Evolutionary conservation across 1,140 invertebrate genomes (phyloP).

Genomic region (Lasioglossum baleicum): DNA sequence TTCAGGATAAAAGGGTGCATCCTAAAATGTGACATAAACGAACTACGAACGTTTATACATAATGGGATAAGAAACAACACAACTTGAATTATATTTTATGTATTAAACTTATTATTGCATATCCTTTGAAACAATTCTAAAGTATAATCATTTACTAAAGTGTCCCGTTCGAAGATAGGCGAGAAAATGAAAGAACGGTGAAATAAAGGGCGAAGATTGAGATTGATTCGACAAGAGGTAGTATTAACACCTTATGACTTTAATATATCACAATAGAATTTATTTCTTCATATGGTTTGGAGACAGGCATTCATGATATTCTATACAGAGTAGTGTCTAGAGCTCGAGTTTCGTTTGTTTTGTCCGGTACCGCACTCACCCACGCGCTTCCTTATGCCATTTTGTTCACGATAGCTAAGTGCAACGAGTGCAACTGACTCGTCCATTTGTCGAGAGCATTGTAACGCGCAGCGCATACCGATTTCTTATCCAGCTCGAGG

Average conservation of each 20-base stretch:
- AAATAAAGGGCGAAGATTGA: background rate
- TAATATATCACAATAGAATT: constrained; percentile 66
- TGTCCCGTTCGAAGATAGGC: too few relatives aligned
- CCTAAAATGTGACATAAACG: too few relatives aligned
- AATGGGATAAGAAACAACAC: too few relatives aligned
- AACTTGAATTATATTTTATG: too few relatives aligned
- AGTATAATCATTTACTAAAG: too few relatives aligned
- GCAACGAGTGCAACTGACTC: constrained; percentile 92
- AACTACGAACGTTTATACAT: too few relatives aligned
- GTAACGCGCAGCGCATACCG: constrained; percentile 91
- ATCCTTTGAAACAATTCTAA: too few relatives aligned
- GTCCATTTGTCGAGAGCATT: constrained; percentile 98
- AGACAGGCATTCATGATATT: constrained; percentile 58
- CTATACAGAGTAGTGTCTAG: constrained; percentile 57
- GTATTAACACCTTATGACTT: constrained; percentile 55
- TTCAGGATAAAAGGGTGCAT: too few relatives aligned
- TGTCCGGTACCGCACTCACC: constrained; percentile 14
- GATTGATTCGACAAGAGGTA: constrained; percentile 10
- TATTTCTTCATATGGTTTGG: constrained; percentile 46
- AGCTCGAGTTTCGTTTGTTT: constrained; percentile 16
- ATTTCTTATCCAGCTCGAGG: constrained; percentile 91
- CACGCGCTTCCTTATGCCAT: constrained; percentile 84
- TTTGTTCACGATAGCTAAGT: constrained; percentile 93
- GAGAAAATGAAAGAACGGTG: too few relatives aligned
- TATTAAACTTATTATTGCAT: too few relatives aligned